Conservation (phyloP, 1,140 invertebrate genomes). For the Metopolophium dirhodum region DNA sequence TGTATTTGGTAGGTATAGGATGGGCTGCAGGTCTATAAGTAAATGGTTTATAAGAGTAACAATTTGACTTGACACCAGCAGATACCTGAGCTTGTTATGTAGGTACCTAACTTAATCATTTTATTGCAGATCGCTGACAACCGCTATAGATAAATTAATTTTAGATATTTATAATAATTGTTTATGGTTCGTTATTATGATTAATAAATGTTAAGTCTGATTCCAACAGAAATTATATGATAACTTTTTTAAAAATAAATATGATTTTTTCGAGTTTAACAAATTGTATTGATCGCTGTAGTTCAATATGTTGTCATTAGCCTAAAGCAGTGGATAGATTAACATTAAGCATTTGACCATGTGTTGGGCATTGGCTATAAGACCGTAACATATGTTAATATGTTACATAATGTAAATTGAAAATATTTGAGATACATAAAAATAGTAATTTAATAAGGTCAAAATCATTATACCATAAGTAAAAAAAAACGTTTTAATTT, state of each 20-base stretch:
- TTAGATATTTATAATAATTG: no score
- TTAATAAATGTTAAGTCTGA: no score
- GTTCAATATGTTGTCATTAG: neutral
- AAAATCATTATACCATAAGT: neutral
- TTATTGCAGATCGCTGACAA: no score
- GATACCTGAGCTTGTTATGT: neutral
- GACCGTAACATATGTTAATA: neutral
- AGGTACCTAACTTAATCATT: no score
- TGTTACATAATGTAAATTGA: neutral
- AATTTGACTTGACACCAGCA: neutral
- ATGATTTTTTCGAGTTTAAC: no score
- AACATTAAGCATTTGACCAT: neutral
- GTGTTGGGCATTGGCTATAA: neutral
- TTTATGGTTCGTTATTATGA: no score
- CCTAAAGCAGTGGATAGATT: neutral
- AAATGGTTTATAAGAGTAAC: neutral
- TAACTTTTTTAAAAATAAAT: no score
- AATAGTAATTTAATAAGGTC: neutral
- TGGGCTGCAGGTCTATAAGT: no score
- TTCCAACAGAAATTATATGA: no score
- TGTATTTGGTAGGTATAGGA: no score
- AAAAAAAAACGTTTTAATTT: neutral
- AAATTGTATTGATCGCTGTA: neutral
- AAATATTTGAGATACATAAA: neutral
- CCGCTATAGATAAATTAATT: no score